phyloP scores from a whole-genome alignment of 2,888 invertebrate genomes.

The Pemphredon lugubris region DNA sequence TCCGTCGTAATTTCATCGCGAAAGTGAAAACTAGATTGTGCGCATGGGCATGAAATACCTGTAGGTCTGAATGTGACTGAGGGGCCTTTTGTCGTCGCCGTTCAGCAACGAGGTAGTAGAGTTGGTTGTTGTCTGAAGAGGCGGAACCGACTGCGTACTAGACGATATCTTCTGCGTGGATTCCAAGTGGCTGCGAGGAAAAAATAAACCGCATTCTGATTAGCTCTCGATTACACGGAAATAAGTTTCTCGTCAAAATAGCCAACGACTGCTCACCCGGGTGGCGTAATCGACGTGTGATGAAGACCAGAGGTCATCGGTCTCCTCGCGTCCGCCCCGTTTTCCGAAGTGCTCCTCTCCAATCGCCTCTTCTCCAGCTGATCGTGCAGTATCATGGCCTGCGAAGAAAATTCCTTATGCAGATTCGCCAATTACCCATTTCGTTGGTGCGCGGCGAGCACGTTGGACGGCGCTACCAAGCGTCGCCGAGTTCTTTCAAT shows the following conservation, averaged over 20 bases:
- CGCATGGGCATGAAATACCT: slow-evolving; percentile 81
- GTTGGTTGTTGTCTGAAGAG: slow-evolving; percentile 67
- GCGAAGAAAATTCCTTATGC: slow-evolving; percentile 1
- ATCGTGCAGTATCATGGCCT: slow-evolving; percentile 78
- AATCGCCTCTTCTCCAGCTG: slow-evolving; percentile 77
- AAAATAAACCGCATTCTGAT: too few relatives aligned
- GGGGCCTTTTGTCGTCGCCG: slow-evolving; percentile 86
- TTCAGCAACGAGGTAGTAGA: slow-evolving; percentile 80
- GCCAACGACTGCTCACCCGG: slow-evolving; percentile 73
- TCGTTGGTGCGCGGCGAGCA: slow-evolving; percentile 15
- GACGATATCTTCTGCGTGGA: slow-evolving; percentile 60
- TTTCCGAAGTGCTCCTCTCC: slow-evolving; percentile 78
- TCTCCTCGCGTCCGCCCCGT: slow-evolving; percentile 73
- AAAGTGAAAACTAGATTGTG: too few relatives aligned
- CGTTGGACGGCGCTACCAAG: background rate
- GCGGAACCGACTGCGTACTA: slow-evolving; percentile 68
- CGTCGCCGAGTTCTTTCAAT: slow-evolving; percentile 54
- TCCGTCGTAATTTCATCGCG: background rate
- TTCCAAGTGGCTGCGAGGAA: slow-evolving; percentile 73
- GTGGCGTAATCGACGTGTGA: slow-evolving; percentile 75
- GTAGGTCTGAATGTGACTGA: slow-evolving; percentile 89
- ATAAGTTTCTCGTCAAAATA: slow-evolving; percentile 29
- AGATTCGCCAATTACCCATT: background rate
- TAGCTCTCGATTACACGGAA: too few relatives aligned
- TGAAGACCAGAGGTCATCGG: slow-evolving; percentile 71